phyloP scores from a whole-genome alignment of 2,888 invertebrate species.

The Cistogaster globosa region DNA sequence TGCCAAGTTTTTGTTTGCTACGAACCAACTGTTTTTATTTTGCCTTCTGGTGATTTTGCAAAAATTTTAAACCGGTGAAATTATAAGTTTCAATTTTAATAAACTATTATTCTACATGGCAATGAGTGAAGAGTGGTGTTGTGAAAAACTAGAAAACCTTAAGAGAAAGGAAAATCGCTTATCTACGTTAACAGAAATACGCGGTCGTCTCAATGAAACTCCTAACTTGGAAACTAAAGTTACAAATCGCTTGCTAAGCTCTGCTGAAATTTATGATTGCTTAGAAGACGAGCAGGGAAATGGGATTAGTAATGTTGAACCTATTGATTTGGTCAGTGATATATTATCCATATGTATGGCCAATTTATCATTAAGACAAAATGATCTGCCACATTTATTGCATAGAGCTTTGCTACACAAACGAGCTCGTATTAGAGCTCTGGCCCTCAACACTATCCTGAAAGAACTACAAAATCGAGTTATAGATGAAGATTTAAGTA shows the following conservation, averaged over 20 bases:
- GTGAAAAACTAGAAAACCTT: constrained; percentile 83
- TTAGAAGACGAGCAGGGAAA: constrained; percentile 83
- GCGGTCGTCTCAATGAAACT: constrained; percentile 81
- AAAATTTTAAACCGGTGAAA: not conserved
- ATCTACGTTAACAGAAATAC: constrained; percentile 83
- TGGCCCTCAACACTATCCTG: constrained; percentile 87
- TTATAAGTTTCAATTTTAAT: not conserved
- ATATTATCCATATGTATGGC: constrained; percentile 87
- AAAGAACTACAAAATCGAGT: constrained; percentile 72
- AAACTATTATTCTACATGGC: not conserved
- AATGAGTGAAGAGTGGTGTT: constrained; percentile 84
- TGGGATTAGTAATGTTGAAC: constrained; percentile 83
- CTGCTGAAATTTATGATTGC: constrained; percentile 87
- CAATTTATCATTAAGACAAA: constrained; percentile 85
- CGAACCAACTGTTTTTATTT: not conserved
- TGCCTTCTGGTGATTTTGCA: constrained; percentile 6
- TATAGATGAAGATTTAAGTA: not conserved
- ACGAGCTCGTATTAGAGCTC: constrained; percentile 85
- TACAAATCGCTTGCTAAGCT: constrained; percentile 83
- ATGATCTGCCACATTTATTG: constrained; percentile 85
- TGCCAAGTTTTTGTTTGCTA: too few relatives aligned
- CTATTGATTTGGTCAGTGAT: constrained; percentile 86
- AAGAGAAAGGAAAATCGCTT: constrained; percentile 83
- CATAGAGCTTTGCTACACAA: constrained; percentile 87
- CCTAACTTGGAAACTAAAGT: constrained; percentile 81